Base-by-base conservation (phyloP, 1,140 invertebrate genomes). In the Cydia splendana region DNA sequence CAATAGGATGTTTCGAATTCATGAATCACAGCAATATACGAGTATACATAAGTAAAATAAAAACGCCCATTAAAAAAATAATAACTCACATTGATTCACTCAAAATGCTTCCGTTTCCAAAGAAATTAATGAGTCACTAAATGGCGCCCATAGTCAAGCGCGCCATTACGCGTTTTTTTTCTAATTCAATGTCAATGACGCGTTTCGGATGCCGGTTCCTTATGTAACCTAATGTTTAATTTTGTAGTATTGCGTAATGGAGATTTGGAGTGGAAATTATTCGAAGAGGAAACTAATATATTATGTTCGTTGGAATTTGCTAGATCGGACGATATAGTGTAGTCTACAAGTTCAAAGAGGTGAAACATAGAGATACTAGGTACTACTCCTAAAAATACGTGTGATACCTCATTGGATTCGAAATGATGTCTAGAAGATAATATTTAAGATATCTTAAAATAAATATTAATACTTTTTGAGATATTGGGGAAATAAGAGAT, bases 221-320 rank as follows among this genome's bases (percentile, higher is more conserved):
- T 77, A 82, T 74, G 74, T 79, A 82, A 82, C 77, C 80, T 82
- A 78, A 79, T 74, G 74, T 67, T 42, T 71, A 42, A 18, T 18
- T 38, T 71, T 71, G 38, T 71, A 38, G 24, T 12, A 2, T 71
- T 71, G 34, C 67, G 67, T 24, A 71, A 71, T 71, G 34, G 30
- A 6, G 5, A 20, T 71, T 71, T 42, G 18, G 18, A 71, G 10
- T 38, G 45, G 57, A 18, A 45, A 42, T 42, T 71, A 38, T 42
- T 42, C 0, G 38, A 30, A 34, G 20, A 71, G 38, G 30, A 45
- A 71, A 71, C n/a, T 20, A 18, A 57, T 57, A 9, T n/a, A 7
- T 6, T 57, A 18, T 57, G 0, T 30, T 30, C 30, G 3, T 30
- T 4, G 30, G 30, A 24, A 30, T 30, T 30, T 30, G 1, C 4